Evolutionary conservation across 2,797 vertebrate genomes (phyloP).

Genomic region (Aselliscus stoliczkanus): DNA sequence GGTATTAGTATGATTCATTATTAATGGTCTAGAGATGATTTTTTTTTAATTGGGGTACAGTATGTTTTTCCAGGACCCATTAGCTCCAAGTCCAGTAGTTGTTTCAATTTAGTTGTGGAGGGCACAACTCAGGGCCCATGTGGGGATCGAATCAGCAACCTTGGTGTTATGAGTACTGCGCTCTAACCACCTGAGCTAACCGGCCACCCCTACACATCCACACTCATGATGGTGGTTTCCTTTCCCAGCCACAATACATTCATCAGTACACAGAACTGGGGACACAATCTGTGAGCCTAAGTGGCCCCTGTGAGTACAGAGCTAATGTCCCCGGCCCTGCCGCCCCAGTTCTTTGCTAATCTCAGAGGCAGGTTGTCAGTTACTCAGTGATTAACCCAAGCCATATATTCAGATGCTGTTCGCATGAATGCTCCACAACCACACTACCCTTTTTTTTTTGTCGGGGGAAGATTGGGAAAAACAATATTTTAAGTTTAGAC

Average conservation of each 20-base stretch:
- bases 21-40: not conserved
- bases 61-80: no score
- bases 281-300: not conserved
- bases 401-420: not conserved
- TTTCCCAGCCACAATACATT: not conserved
- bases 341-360: not conserved
- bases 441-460: not conserved
- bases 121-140: no score
- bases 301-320: not conserved
- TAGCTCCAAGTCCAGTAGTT: no score
- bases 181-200: no score
- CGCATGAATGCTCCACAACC: not conserved
- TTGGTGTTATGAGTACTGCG: no score
- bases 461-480: not conserved
- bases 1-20: not conserved
- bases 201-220: not conserved
- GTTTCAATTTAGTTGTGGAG: no score
- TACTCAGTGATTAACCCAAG: not conserved
- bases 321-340: not conserved
- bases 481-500: not conserved
- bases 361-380: not conserved
- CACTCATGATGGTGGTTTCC: not conserved
- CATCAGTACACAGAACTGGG: not conserved
- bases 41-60: not conserved
- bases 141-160: no score